Evolutionary conservation across 2,113 vertebrate species (phyloP), one percentile per base, ranked within the genome.

Genomic region (Sinocyclocheilus anshuiensis): DNA sequence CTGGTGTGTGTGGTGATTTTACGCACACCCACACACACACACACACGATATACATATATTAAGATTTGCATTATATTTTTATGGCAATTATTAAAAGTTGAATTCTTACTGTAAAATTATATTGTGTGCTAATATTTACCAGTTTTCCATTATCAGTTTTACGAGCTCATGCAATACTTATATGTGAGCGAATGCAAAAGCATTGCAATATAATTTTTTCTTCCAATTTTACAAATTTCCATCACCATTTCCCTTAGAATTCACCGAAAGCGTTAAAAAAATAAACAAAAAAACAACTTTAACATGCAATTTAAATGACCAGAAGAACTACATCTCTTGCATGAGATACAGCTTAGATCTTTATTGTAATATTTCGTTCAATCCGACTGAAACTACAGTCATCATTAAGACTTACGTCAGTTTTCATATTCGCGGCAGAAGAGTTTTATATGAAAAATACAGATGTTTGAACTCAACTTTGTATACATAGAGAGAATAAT

Each of bases 401-500:
- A 87, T 42, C 85, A 65, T 77, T 67, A 48, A 89, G 82, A 86
- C 48, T 24, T 33, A 15, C 57, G 81, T 91, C 89, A 90, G 88
- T 83, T 89, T 84, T 86, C 24, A 67, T 42, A 84, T 87, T 45
- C 84, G 91, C 88, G 90, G 86, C 85, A 90, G 83, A 86, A 87
- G 85, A 84, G 76, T 48, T n/a, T 76, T 89, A 87, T 78, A 81
- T 86, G 89, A 89, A 93, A 94, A 94, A 92, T 90, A 91, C 90
- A 92, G 48, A 76, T 85, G 85, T 90, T 81, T 71, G 59, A 92
- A 22, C 61, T 86, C 83, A 89, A 83, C 18, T 85, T 80, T 59
- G 4, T 63, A 69, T 48, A 81, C 33, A 86, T 6, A 81, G 39
- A 74, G 18, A 53, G n/a, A 81, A 65, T 65, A 82, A 81, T 65